A percentile compares a stretch with the other conserved stretches of the same genome.
Evolutionary conservation across 2,888 invertebrate species (phyloP).

Genomic region (Creontiades dilutus): DNA sequence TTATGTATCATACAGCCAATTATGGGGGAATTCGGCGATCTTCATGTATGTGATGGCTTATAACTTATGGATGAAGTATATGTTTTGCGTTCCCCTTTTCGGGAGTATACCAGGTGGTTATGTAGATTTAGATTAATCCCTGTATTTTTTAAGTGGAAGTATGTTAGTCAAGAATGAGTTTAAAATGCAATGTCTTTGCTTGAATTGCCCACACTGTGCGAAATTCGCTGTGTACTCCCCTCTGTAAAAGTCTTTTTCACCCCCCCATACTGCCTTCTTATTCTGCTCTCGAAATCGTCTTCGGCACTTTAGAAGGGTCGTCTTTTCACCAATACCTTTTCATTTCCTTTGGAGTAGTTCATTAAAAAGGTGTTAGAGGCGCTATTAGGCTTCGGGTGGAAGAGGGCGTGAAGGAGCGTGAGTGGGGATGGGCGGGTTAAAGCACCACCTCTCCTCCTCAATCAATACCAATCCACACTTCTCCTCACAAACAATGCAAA

Average conservation of each 20-base stretch:
- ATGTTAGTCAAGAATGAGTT: too few species aligned
- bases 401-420: conserved; percentile 51
- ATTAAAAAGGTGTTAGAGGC: conserved; percentile 87
- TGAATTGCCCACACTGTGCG: too few species aligned
- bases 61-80: too few species aligned
- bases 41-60: too few species aligned
- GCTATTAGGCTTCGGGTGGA: conserved; percentile 82
- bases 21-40: too few species aligned
- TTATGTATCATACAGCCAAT: too few species aligned
- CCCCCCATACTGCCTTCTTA: conserved; percentile 26
- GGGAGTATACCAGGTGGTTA: too few species aligned
- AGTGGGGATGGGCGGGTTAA: conserved; percentile 35
- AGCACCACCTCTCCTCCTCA: conserved; percentile 45
- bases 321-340: conserved; percentile 62
- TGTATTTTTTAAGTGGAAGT: too few species aligned
- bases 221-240: neutral
- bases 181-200: too few species aligned
- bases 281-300: conserved; percentile 40
- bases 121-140: too few species aligned
- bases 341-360: conserved; percentile 80
- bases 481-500: conserved; percentile 69
- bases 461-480: conserved; percentile 64
- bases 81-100: too few species aligned
- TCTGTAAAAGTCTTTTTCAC: neutral
- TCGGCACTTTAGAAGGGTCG: conserved; percentile 18